phyloP scores from a whole-genome alignment of 2,797 vertebrate genomes.

The Hydrophis major region DNA sequence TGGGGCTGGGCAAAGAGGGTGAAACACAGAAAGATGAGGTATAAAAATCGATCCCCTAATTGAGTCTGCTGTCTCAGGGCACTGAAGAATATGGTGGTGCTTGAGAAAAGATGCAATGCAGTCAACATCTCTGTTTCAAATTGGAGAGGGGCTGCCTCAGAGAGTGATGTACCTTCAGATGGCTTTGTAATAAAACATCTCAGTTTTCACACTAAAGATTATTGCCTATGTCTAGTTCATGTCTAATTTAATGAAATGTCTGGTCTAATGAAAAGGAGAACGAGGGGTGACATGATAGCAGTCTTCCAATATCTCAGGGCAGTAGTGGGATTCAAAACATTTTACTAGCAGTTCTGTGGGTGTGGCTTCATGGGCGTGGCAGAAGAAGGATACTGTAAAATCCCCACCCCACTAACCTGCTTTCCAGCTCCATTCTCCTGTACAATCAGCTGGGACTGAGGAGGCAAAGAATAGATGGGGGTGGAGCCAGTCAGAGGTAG shows the following conservation, averaged over 20 bases:
- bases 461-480: too few species aligned
- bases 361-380: too few species aligned
- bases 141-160: background rate
- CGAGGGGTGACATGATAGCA: too few species aligned
- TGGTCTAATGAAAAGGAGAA: too few species aligned
- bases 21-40: background rate
- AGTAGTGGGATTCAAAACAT: too few species aligned
- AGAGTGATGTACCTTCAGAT: background rate
- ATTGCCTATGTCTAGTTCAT: background rate
- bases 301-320: too few species aligned
- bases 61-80: background rate
- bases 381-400: too few species aligned
- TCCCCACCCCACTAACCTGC: too few species aligned
- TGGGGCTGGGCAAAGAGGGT: background rate
- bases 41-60: background rate
- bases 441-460: too few species aligned
- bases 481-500: too few species aligned
- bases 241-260: background rate
- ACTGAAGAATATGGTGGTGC: background rate
- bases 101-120: background rate
- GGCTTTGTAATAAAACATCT: background rate
- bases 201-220: background rate
- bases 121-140: background rate
- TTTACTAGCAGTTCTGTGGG: too few species aligned
- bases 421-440: too few species aligned